Conservation (phyloP, 2,888 invertebrate species). For the Rhagonycha lutea region DNA sequence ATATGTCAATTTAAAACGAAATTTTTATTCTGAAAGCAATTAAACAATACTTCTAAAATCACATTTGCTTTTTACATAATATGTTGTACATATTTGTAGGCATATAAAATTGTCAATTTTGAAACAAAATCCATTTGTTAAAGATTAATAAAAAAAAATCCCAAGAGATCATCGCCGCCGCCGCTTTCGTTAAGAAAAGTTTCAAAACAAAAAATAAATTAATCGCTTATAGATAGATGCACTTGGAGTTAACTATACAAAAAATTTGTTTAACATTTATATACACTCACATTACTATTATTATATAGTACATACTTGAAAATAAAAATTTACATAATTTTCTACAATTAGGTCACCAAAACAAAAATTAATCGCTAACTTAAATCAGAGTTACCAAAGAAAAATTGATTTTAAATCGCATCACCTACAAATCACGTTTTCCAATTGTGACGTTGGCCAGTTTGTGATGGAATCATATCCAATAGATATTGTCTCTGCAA, state of each 20-base stretch:
- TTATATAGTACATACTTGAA: conserved; percentile 14
- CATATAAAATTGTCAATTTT: background rate
- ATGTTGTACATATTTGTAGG: background rate
- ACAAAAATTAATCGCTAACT: background rate
- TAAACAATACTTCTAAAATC: background rate
- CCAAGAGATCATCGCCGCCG: background rate
- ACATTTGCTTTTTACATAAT: background rate
- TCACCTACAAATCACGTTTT: conserved; percentile 61
- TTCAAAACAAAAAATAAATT: conserved; percentile 18
- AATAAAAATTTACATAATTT: conserved; percentile 14
- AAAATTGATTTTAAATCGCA: conserved; percentile 21
- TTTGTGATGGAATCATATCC: conserved; percentile 86
- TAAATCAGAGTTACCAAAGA: conserved; percentile 5
- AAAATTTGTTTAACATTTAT: conserved; percentile 18
- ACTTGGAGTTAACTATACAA: conserved; percentile 17
- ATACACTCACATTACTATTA: conserved; percentile 26
- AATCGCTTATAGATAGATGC: conserved; percentile 12
- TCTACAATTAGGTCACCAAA: background rate
- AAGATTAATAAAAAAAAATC: background rate
- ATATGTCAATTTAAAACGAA: background rate
- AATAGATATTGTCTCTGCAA: conserved; percentile 93
- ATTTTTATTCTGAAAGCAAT: background rate
- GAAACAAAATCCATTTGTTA: background rate
- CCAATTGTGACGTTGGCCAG: conserved; percentile 63
- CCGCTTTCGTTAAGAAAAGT: conserved; percentile 1